Percentiles rank a stretch among this genome's conserved stretches.
Evolutionary conservation across 2,113 vertebrate genomes (phyloP).

Genomic region (Aphyosemion australe): DNA sequence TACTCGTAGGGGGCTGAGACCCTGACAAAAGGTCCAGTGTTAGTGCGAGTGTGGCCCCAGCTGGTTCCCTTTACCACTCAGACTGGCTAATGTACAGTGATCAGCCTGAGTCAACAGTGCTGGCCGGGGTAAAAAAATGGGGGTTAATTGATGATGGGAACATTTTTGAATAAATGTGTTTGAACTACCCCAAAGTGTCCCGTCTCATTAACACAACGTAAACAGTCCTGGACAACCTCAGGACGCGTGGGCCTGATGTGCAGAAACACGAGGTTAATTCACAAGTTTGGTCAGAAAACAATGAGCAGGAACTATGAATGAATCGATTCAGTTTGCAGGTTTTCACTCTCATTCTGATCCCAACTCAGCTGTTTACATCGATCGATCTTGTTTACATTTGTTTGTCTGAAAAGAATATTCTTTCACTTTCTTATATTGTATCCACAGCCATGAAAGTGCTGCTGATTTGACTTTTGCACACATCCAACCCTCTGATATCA

Average conservation of each 20-base stretch:
- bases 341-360: neutral
- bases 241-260: constrained; percentile 1
- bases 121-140: constrained; percentile 50
- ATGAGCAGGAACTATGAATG: constrained; percentile 19
- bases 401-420: no score
- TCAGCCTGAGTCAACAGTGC: constrained; percentile 78
- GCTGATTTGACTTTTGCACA: no score
- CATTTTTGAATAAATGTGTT: constrained; percentile 57
- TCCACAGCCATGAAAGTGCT: no score
- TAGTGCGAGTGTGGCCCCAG: constrained; percentile 68
- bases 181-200: constrained; percentile 62
- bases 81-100: constrained; percentile 75
- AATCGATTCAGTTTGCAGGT: neutral
- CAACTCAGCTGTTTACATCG: no score
- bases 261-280: constrained; percentile 36
- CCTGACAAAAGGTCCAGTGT: constrained; percentile 79
- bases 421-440: no score
- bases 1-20: constrained; percentile 60
- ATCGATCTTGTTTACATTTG: no score
- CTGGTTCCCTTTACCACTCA: constrained; percentile 77
- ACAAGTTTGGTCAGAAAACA: constrained; percentile 33
- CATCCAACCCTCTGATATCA: neutral
- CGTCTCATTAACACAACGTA: constrained; percentile 49
- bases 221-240: constrained; percentile 42
- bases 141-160: constrained; percentile 74